Evolutionary conservation across 2,113 vertebrate genomes (phyloP).

Genomic region (Echinops telfairi): DNA sequence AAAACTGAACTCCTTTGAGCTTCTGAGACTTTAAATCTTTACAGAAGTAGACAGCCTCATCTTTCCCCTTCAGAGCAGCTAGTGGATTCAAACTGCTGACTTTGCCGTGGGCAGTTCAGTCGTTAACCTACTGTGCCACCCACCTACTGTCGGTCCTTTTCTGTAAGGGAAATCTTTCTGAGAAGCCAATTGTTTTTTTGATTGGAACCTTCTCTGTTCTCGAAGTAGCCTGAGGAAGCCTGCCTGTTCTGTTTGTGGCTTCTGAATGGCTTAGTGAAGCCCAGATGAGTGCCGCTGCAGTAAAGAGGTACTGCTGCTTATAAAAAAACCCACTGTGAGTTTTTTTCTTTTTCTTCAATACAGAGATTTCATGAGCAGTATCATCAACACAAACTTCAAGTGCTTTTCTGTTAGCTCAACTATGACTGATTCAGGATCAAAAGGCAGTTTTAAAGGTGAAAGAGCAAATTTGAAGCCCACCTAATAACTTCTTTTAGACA

Average conservation of each 20-base stretch:
- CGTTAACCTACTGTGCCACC: too few relatives aligned
- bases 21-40: too few relatives aligned
- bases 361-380: not conserved
- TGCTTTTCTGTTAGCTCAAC: not conserved
- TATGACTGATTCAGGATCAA: not conserved
- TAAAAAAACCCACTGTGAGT: not conserved
- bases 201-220: not conserved
- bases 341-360: not conserved
- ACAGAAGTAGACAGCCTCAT: too few relatives aligned
- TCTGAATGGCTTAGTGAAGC: not conserved
- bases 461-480: not conserved
- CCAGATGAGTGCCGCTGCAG: not conserved
- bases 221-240: not conserved
- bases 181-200: not conserved
- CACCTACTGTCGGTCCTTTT: not conserved
- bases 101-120: too few relatives aligned
- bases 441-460: constrained; percentile 23
- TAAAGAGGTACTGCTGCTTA: not conserved
- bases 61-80: too few relatives aligned
- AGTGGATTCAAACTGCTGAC: too few relatives aligned
- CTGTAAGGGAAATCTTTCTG: not conserved
- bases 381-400: not conserved
- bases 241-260: not conserved
- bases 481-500: constrained; percentile 16
- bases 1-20: too few relatives aligned